These are phyloP conservation scores for Clitarchus hookeri DNA, from an alignment of 2,888 invertebrate genomes.

Conservation along the genomic window DNA sequence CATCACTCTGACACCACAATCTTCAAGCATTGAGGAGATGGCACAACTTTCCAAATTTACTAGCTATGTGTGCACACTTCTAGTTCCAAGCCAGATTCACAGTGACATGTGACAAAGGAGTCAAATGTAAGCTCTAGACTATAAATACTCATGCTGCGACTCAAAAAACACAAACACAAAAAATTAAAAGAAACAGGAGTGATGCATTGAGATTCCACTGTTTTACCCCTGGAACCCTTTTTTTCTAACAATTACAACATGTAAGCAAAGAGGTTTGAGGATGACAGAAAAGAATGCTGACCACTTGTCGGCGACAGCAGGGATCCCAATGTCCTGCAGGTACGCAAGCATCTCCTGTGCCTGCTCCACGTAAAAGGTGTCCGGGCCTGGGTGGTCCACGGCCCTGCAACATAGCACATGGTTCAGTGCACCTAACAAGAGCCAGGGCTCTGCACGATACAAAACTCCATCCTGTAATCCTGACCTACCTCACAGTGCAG, in stretches of 20 bases:
- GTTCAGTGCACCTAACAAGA: background rate
- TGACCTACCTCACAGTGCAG: conserved; percentile 63
- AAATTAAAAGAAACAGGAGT: background rate
- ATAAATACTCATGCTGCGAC: too few species aligned
- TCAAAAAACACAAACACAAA: background rate
- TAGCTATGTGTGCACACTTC: too few species aligned
- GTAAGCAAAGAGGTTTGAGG: background rate
- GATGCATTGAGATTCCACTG: background rate
- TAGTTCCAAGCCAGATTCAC: too few species aligned
- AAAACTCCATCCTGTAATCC: background rate
- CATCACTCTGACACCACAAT: too few species aligned
- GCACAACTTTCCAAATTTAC: too few species aligned
- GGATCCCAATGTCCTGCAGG: conserved; percentile 74
- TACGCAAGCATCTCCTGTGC: conserved; percentile 83
- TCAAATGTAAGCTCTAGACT: too few species aligned
- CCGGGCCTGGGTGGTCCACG: conserved; percentile 68
- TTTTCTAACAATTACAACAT: background rate
- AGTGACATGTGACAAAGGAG: too few species aligned
- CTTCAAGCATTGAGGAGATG: too few species aligned
- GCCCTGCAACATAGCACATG: conserved; percentile 54
- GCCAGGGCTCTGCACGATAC: too few species aligned
- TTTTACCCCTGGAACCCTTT: background rate
- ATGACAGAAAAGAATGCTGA: background rate
- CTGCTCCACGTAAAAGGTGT: conserved; percentile 87
- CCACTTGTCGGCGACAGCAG: conserved; percentile 71